A percentile compares a stretch with the other conserved stretches of the same genome.
Evolutionary conservation across 2,797 vertebrate species (phyloP).

Genomic region (Dendrocincla tyrannina): DNA sequence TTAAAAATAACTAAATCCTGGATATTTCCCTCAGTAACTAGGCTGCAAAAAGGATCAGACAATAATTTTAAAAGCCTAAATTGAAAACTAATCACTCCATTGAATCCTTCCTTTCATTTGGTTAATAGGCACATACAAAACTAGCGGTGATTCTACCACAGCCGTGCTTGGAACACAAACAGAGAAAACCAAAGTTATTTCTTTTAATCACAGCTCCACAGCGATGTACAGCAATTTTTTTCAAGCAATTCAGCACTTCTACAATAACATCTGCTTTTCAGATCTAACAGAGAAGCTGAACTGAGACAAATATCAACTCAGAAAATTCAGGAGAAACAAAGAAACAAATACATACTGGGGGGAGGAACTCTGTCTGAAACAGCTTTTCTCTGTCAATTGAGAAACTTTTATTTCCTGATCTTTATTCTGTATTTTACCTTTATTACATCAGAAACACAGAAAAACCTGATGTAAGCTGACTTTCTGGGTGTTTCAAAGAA

Average conservation of each 20-base stretch:
- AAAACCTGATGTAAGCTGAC: neutral
- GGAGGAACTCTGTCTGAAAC: neutral
- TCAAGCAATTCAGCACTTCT: neutral
- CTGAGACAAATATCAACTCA: neutral
- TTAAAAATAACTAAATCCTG: constrained; percentile 60
- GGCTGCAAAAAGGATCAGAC: constrained; percentile 27
- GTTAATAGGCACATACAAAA: constrained; percentile 31
- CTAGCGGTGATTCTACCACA: neutral
- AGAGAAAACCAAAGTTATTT: constrained; percentile 12
- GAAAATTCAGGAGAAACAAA: neutral
- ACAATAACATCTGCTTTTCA: constrained; percentile 16
- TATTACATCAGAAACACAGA: neutral
- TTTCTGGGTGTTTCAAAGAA: neutral
- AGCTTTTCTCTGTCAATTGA: neutral
- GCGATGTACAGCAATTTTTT: neutral
- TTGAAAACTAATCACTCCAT: constrained; percentile 55
- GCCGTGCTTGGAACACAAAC: neutral
- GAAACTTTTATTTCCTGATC: neutral
- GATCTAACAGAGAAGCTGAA: neutral
- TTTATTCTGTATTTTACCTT: neutral
- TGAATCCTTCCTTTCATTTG: constrained; percentile 50
- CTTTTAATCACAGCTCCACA: constrained; percentile 5
- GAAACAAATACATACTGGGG: neutral
- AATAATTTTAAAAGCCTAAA: constrained; percentile 56
- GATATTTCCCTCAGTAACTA: constrained; percentile 19